A percentile compares a stretch with the other conserved stretches of the same genome.
These are phyloP conservation scores for Myopa tessellatipennis DNA, from an alignment of 2,888 invertebrate genomes.

Conservation along the genomic window DNA sequence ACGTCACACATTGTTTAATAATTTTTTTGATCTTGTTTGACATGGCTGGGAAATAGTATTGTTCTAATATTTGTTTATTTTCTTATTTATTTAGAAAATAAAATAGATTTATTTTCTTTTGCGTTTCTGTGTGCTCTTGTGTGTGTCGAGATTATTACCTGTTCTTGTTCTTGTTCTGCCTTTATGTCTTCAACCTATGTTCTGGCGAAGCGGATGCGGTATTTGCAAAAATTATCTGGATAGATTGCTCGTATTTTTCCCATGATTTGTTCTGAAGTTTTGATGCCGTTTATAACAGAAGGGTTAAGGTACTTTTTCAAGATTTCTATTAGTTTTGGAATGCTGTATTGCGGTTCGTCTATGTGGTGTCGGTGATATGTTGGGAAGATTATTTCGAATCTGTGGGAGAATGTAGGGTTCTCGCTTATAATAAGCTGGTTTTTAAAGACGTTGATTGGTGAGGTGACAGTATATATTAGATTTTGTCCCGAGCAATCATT, in stretches of 20 bases:
- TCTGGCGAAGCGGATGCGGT: too few species aligned
- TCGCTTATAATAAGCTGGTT: slow-evolving; percentile 42
- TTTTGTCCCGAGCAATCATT: slow-evolving; percentile 45
- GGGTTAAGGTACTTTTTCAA: slow-evolving; percentile 36
- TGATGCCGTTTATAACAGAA: slow-evolving; percentile 34
- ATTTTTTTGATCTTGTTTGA: neutral
- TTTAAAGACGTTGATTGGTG: slow-evolving; percentile 45
- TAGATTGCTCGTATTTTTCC: slow-evolving; percentile 38
- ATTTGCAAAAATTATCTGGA: slow-evolving; percentile 36
- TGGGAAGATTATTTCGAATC: slow-evolving; percentile 39
- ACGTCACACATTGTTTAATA: neutral
- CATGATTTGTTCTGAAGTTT: slow-evolving; percentile 26
- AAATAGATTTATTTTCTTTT: slow-evolving; percentile 13
- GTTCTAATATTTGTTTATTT: slow-evolving; percentile 17
- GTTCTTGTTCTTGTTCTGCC: neutral
- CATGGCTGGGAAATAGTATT: slow-evolving; percentile 10
- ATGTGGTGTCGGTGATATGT: slow-evolving; percentile 38
- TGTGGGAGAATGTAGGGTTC: slow-evolving; percentile 27
- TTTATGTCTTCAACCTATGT: neutral
- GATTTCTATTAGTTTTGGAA: slow-evolving; percentile 19
- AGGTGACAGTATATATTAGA: slow-evolving; percentile 39
- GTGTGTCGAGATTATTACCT: neutral
- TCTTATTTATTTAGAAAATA: too few species aligned
- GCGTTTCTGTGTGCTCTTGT: slow-evolving; percentile 1
- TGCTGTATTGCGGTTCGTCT: slow-evolving; percentile 16